Evolutionary conservation across 2,888 invertebrate genomes (phyloP), one percentile per base, ranked within the genome.

Genomic region (Octonoba sinensis): DNA sequence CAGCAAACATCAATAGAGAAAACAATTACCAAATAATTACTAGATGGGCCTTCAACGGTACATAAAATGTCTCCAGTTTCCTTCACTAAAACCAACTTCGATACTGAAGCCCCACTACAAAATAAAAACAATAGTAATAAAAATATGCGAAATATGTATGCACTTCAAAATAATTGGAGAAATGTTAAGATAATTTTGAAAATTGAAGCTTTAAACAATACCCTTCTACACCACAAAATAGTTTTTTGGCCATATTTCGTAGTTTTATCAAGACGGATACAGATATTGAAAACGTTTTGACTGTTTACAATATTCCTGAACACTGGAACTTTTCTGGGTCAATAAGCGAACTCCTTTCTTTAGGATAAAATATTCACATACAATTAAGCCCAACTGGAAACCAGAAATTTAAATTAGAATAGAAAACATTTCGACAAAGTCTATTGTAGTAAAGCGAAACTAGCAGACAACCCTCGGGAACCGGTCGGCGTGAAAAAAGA

Each of bases 11-110:
- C 6, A 11, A 11, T 8, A 36, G 36, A 11, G 54, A 0, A 22
- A 71, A 15, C 15, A 22, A 59, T 79, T 77, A 85, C 83, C 79
- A 75, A 79, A 77, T 84, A 69, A 62, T 85, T 85, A 36, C 83
- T 71, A 11, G 82, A 46, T 16, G 84, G 85, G 6, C 84, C 85
- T 22, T 81, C 83, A 1, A 76, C 2, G 16, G 54, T 46, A 20
- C 75, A 59, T 11, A 85, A 12, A n/a, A 82, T 18, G 11, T 69
- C 60, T 8, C 85, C 85, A 54, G 51, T 67, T 22, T 56, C 83
- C 1, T 60, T 59, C 1, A 85, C n/a, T n/a, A 85, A 66, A n/a
- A 84, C 79, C n/a, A 78, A 18, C 67, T 83, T 79, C 1, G 83
- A 79, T 3, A 83, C 67, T 4, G 83, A 75, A 15, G 83, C 79